phyloP scores from a whole-genome alignment of 2,888 invertebrate genomes.

The Parapristionchus giblindavisi region DNA sequence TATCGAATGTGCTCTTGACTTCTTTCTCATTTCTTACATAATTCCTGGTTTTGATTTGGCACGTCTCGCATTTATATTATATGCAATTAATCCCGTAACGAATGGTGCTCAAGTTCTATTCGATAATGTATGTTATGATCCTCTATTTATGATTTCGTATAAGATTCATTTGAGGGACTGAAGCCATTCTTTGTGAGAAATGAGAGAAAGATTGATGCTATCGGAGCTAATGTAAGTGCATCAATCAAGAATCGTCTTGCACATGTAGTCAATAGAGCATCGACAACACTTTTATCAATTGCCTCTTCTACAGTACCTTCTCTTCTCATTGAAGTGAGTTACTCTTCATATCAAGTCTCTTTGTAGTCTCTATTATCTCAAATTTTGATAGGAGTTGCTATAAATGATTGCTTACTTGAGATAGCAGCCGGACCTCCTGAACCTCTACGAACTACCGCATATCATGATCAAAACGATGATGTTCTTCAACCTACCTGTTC shows the following conservation, averaged over 20 bases:
- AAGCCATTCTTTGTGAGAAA: constrained; percentile 24
- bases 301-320: not conserved
- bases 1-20: constrained; percentile 24
- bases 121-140: constrained; percentile 1
- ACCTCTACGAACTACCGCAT: not conserved
- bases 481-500: too few species aligned
- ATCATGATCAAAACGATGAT: not conserved
- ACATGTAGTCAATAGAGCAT: not conserved
- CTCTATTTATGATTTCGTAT: not conserved
- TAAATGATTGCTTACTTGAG: not conserved
- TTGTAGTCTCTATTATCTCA: too few species aligned
- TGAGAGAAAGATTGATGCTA: constrained; percentile 19
- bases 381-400: too few species aligned
- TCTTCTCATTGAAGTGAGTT: not conserved
- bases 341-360: not conserved
- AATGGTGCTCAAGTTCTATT: constrained; percentile 29
- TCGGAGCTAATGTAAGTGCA: constrained; percentile 4
- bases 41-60: constrained; percentile 32
- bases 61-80: constrained; percentile 25
- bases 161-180: not conserved
- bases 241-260: not conserved
- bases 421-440: not conserved
- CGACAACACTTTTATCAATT: not conserved
- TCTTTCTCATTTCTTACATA: constrained; percentile 14
- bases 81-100: constrained; percentile 31